These are phyloP conservation scores for Gambusia affinis DNA, from an alignment of 2,113 vertebrate species.

Conservation along the genomic window DNA sequence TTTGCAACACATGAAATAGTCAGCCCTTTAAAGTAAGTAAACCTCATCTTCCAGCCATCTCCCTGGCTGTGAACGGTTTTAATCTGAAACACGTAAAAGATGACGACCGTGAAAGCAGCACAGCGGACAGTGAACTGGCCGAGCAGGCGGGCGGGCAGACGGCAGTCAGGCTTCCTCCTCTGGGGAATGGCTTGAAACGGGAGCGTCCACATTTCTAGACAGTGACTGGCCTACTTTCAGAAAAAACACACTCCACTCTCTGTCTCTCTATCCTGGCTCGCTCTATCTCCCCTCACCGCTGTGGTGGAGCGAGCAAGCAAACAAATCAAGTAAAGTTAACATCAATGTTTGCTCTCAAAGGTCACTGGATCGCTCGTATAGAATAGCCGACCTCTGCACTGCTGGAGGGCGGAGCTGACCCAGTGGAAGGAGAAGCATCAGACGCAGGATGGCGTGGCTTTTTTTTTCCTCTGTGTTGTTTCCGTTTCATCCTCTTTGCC, in stretches of 20 bases:
- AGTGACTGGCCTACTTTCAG: constrained; percentile 74
- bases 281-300: constrained; percentile 21
- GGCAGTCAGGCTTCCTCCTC: constrained; percentile 50
- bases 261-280: constrained; percentile 19
- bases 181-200: constrained; percentile 58
- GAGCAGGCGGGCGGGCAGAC: constrained; percentile 28
- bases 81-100: background rate
- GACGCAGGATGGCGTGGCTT: constrained; percentile 31
- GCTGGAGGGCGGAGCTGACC: constrained; percentile 31
- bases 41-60: background rate
- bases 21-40: background rate
- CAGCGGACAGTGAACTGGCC: constrained; percentile 44
- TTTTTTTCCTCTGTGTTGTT: constrained; percentile 1
- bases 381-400: constrained; percentile 50
- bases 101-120: constrained; percentile 37
- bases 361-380: constrained; percentile 59
- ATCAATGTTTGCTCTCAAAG: constrained; percentile 67
- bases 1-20: background rate
- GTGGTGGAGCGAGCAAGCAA: constrained; percentile 51
- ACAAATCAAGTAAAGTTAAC: constrained; percentile 69
- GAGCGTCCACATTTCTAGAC: constrained; percentile 73
- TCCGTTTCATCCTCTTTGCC: constrained; percentile 21
- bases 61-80: no score
- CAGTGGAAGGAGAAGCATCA: constrained; percentile 1
- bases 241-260: constrained; percentile 51